Base-by-base conservation (phyloP, 2,888 invertebrate genomes). In the Malthinus flaveolus region DNA sequence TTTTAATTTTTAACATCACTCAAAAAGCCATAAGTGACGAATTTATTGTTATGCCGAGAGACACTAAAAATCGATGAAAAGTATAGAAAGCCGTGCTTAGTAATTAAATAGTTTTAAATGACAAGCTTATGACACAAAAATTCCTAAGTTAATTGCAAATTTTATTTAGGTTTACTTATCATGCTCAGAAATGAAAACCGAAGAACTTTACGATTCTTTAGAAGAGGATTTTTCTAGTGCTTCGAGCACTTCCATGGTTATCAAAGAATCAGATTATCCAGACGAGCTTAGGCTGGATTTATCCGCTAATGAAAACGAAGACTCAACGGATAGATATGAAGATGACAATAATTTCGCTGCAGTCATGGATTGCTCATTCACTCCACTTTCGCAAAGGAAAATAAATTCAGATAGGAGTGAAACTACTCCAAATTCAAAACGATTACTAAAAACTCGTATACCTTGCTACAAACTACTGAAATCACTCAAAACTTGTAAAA, bases 171-270 rank as follows among this genome's bases (percentile, higher is more conserved):
- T 23, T 23, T 2, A 23, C 23, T 23, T 23, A 23, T 23, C 3
- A 23, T 23, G 23, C 23, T 23, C 5, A 23, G 3, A n/a, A n/a
- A 65, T 65, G 65, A 61, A 63, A 13, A 60, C 59, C 23, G 67
- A 67, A 34, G 56, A 51, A 10, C 49, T 65, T 10, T 67, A 67
- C 52, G 67, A 67, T 61, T 67, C 67, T 5, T 47, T 67, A 15
- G 66, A 67, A 11, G 66, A 66, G 32, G 61, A 62, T 11, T 49
- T 57, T 33, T 57, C 53, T 10, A 55, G 49, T 47, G 31, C 52
- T 23, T 56, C 53, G 9, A 50, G 34, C 31, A 47, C 48, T 6
- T 54, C 49, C 1, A 23, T 44, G 4, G 11, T 12, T 8, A 13
- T 8, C 11, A 32, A 13, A 51, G 13, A 13, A 23, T 23, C 13